Evolutionary conservation across 1,140 invertebrate species (phyloP).

Genomic region (Caenorhabditis latens): DNA sequence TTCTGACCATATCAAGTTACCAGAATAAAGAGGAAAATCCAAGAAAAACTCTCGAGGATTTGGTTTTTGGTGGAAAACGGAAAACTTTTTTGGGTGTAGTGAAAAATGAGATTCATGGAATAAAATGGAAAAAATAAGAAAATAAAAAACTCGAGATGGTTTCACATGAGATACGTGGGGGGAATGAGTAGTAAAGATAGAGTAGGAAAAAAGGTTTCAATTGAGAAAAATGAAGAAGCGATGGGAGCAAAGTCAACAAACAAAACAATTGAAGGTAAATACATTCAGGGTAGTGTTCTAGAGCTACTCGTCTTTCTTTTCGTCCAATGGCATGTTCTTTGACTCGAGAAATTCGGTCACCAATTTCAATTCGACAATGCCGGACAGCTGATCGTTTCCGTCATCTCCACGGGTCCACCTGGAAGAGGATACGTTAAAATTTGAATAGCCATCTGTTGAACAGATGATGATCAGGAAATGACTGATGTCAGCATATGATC

Average conservation of each 20-base stretch:
- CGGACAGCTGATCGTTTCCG: constrained; percentile 52
- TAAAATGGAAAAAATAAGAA: not conserved
- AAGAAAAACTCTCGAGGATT: not conserved
- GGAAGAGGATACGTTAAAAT: not conserved
- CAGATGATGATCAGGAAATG: not conserved
- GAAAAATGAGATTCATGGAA: constrained; percentile 38
- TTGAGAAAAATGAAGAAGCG: constrained; percentile 32
- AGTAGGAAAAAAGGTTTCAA: constrained; percentile 5
- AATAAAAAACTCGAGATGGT: not conserved
- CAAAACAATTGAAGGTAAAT: constrained; percentile 53
- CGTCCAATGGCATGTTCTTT: constrained; percentile 47
- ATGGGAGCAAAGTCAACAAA: constrained; percentile 35
- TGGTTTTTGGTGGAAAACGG: constrained; percentile 6
- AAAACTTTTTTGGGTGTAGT: not conserved
- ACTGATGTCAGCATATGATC: not conserved
- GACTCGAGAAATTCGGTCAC: constrained; percentile 41
- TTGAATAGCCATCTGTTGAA: not conserved
- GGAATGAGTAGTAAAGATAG: constrained; percentile 4
- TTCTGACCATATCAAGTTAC: constrained; percentile 38
- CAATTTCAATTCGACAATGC: constrained; percentile 32
- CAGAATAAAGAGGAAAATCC: constrained; percentile 8
- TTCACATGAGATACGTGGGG: not conserved
- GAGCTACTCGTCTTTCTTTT: constrained; percentile 49
- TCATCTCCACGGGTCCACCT: constrained; percentile 52
- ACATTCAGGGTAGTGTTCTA: constrained; percentile 25